These are phyloP conservation scores for Pantala flavescens DNA, from an alignment of 1,140 invertebrate genomes.

Conservation along the genomic window DNA sequence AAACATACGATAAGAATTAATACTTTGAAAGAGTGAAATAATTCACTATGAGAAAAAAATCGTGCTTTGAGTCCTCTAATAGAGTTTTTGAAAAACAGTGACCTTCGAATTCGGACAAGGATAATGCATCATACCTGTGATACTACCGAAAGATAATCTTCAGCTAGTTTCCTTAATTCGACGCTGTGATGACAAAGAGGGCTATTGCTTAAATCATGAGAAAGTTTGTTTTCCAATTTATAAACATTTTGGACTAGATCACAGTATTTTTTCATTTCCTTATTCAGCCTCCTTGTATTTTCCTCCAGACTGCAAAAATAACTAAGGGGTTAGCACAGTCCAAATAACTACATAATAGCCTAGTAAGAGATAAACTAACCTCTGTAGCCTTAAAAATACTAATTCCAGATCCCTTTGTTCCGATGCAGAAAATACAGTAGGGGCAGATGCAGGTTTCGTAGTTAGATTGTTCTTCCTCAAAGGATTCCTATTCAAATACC, in stretches of 20 bases:
- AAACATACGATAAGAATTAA: no score
- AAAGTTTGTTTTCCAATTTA: conserved; percentile 13
- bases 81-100: no score
- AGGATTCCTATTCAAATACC: not conserved
- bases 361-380: not conserved
- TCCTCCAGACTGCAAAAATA: conserved; percentile 12
- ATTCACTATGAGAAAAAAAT: no score
- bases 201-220: conserved; percentile 4
- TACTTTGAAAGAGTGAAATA: no score
- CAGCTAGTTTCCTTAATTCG: conserved; percentile 4
- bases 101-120: no score
- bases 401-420: conserved; percentile 1
- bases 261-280: conserved; percentile 12
- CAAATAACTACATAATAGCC: not conserved
- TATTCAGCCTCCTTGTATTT: conserved; percentile 1
- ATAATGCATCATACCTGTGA: not conserved
- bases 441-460: not conserved
- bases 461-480: not conserved
- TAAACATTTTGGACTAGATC: not conserved
- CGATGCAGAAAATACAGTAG: not conserved
- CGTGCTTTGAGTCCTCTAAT: no score
- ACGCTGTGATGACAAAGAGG: conserved; percentile 11
- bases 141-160: not conserved
- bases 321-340: not conserved
- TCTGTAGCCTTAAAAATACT: not conserved